Percentiles rank a stretch among this genome's conserved stretches.
Conservation (phyloP, 1,140 invertebrate species). For the Aphelenchoides besseyi region DNA sequence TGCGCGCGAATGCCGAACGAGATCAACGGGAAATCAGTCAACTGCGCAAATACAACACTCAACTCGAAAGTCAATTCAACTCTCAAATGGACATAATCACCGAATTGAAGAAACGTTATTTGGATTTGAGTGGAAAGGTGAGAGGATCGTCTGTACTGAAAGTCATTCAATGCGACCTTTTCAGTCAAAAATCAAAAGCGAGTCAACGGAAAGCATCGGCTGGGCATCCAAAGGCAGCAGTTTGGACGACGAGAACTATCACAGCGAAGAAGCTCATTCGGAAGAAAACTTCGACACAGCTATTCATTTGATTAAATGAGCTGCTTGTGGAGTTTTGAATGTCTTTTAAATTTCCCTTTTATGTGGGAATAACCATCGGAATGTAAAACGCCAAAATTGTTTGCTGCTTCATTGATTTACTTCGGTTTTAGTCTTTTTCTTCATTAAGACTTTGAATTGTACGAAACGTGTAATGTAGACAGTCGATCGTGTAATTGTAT, state of each 20-base stretch:
- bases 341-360: too few relatives aligned
- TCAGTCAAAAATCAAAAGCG: conserved; percentile 28
- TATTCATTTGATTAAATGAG: background rate
- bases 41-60: conserved; percentile 49
- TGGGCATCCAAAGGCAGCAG: conserved; percentile 37
- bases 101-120: conserved; percentile 50
- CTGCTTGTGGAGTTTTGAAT: too few relatives aligned
- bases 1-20: background rate
- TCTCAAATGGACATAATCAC: conserved; percentile 56
- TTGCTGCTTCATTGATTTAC: too few relatives aligned
- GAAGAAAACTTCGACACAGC: conserved; percentile 22
- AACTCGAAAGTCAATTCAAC: conserved; percentile 55
- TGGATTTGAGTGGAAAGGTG: conserved; percentile 29
- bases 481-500: too few relatives aligned
- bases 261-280: conserved; percentile 31
- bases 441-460: too few relatives aligned
- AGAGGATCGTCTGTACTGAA: background rate
- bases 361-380: too few relatives aligned
- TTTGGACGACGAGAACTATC: conserved; percentile 47
- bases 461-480: too few relatives aligned
- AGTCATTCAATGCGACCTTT: conserved; percentile 19
- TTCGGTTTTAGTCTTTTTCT: too few relatives aligned
- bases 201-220: conserved; percentile 38
- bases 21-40: conserved; percentile 31
- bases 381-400: too few relatives aligned